Evolutionary conservation across 2,797 vertebrate genomes (phyloP).

Genomic region (Arctocebus calabarensis): DNA sequence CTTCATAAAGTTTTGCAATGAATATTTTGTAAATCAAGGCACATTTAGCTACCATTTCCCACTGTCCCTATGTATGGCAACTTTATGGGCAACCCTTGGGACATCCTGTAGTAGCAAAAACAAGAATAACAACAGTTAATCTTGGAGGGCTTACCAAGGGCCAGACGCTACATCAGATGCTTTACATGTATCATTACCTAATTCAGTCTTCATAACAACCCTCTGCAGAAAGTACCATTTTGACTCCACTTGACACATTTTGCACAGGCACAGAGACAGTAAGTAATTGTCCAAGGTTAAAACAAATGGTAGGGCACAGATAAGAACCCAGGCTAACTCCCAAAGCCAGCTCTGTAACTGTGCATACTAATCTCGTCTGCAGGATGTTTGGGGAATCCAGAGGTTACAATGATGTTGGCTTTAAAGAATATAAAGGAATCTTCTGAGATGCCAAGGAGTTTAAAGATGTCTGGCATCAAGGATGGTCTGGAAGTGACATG

Average conservation of each 20-base stretch:
- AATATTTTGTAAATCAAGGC: no score
- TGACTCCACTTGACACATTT: background rate
- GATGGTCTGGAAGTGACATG: rapidly evolving
- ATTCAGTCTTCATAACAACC: background rate
- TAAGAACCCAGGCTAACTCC: background rate
- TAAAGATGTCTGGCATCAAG: background rate
- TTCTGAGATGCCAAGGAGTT: background rate
- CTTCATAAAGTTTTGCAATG: no score
- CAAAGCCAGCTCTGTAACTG: background rate
- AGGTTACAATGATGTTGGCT: rapidly evolving
- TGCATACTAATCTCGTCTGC: rapidly evolving
- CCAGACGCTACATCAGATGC: background rate
- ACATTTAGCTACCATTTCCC: no score
- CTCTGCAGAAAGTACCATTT: background rate
- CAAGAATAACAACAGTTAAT: background rate
- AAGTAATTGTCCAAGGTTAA: background rate
- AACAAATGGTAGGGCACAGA: background rate
- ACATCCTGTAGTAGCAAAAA: background rate
- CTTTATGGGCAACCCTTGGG: no score
- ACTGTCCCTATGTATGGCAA: no score
- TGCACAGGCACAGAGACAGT: background rate
- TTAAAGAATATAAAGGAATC: background rate
- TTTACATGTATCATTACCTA: background rate
- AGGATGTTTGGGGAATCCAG: background rate
- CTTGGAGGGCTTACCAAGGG: background rate